These are phyloP conservation scores for Xiphias gladius DNA, from an alignment of 2,113 vertebrate genomes.

Conservation along the genomic window DNA sequence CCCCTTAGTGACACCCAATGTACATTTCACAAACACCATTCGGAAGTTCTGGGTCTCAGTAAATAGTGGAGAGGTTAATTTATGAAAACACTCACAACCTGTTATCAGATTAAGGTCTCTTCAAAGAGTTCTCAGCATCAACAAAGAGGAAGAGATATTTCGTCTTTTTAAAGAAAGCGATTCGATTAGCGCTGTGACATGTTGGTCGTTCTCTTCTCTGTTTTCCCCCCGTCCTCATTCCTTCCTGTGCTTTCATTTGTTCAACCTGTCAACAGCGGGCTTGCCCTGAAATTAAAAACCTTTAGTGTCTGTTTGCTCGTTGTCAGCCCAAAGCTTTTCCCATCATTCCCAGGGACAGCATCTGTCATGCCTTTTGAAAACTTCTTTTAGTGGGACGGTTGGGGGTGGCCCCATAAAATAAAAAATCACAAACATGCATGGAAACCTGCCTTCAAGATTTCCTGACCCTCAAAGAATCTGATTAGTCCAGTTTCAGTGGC, in stretches of 20 bases:
- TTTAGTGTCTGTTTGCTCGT: slow-evolving; percentile 78
- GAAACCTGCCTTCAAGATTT: too few relatives aligned
- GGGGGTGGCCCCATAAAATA: background rate
- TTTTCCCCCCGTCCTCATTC: slow-evolving; percentile 33
- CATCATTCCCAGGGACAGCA: slow-evolving; percentile 52
- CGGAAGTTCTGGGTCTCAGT: slow-evolving; percentile 55
- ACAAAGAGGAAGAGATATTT: slow-evolving; percentile 56
- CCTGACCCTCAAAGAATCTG: background rate
- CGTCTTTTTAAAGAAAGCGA: slow-evolving; percentile 48
- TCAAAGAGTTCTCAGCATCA: slow-evolving; percentile 71
- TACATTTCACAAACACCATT: slow-evolving; percentile 51
- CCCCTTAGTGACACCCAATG: slow-evolving; percentile 19
- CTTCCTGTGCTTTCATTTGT: slow-evolving; percentile 71
- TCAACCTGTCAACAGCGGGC: slow-evolving; percentile 72
- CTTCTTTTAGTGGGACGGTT: background rate
- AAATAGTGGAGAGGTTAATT: slow-evolving; percentile 54
- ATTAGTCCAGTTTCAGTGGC: too few relatives aligned
- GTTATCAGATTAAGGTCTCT: slow-evolving; percentile 71
- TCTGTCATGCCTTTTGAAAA: slow-evolving; percentile 48
- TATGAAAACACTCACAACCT: slow-evolving; percentile 71
- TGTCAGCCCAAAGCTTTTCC: slow-evolving; percentile 70
- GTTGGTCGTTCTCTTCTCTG: slow-evolving; percentile 46
- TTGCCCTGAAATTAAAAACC: slow-evolving; percentile 75
- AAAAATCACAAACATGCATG: background rate
- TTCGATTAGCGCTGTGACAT: slow-evolving; percentile 51